A percentile compares a stretch with the other conserved stretches of the same genome.
Evolutionary conservation across 1,140 invertebrate genomes (phyloP).

Genomic region (Tribolium madens): DNA sequence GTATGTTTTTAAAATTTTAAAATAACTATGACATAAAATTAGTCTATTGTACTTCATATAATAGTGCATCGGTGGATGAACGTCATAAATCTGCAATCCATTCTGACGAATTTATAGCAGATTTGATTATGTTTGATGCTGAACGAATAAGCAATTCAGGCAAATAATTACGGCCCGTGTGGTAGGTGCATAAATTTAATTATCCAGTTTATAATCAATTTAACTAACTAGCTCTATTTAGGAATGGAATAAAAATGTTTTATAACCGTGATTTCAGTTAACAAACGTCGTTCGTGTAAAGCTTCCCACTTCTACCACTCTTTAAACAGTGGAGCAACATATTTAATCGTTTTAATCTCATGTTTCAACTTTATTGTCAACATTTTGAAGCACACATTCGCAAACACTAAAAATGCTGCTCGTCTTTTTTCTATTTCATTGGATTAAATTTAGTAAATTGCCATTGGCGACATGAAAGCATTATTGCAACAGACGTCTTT

Average conservation of each 20-base stretch:
- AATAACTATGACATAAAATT: neutral
- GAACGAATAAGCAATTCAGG: neutral
- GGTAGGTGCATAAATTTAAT: conserved; percentile 1
- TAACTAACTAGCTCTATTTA: neutral
- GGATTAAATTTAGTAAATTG: conserved; percentile 47
- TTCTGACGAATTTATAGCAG: neutral
- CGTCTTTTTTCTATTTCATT: conserved; percentile 38
- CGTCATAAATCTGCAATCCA: neutral
- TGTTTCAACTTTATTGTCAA: conserved; percentile 18
- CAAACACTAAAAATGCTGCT: conserved; percentile 10
- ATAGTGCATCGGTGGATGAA: neutral
- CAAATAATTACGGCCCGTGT: neutral
- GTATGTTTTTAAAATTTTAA: neutral
- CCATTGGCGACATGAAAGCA: conserved; percentile 46
- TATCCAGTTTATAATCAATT: conserved; percentile 15
- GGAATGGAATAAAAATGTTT: conserved; percentile 14
- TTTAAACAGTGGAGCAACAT: neutral
- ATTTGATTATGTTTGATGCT: neutral
- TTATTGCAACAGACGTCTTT: conserved; percentile 47
- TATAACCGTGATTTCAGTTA: neutral
- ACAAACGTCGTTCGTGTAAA: neutral
- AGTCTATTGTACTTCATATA: neutral
- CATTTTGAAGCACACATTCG: conserved; percentile 11
- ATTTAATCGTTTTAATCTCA: conserved; percentile 6
- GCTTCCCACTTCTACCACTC: neutral